Evolutionary conservation across 2,797 vertebrate genomes (phyloP), one percentile per base, ranked within the genome.

Genomic region (Malurus leucopterus): DNA sequence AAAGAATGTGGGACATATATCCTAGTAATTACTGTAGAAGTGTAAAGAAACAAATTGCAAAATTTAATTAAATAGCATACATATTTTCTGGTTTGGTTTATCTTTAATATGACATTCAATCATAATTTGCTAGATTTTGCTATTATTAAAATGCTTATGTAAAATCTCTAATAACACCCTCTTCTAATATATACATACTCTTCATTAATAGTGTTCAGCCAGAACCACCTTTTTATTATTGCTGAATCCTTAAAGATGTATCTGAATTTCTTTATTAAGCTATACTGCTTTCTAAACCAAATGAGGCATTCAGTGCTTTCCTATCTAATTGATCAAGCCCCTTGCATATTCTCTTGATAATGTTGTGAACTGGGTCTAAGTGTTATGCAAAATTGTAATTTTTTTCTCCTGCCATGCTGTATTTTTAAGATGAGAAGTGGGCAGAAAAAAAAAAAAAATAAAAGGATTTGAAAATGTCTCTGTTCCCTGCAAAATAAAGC

Each of bases 271-370:
- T 90, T 86, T 61, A 69, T 59, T 64, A 75, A 41, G 1, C 2
- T 69, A 20, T 41, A 69, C 23, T 82, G 10, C 17, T 77, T 93
- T 71, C 46, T 55, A 82, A 92, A 86, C 73, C 6, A 86, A 81
- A 85, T 58, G n/a, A 92, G 9, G 20, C n/a, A 67, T 78, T 84
- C 15, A 57, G 4, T 64, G 79, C 2, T 19, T 55, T 78, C 19
- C 26, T 67, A 67, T 21, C 7, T 41, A 63, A 54, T 15, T 54
- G 24, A 55, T 72, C 8, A 75, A 47, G 11, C 2, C 9, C 5
- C 24, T 13, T 68, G 11, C 11, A 62, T 23, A 32, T 70, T 80
- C 18, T 64, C 10, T 15, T 83, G 21, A 22, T 50, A 64, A 44
- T 44, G 10, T 13, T 53, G 22, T 85, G 26, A 51, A 36, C 40